Conservation (phyloP, 2,888 invertebrate species). For the Amblyjoppa fuscipennis region DNA sequence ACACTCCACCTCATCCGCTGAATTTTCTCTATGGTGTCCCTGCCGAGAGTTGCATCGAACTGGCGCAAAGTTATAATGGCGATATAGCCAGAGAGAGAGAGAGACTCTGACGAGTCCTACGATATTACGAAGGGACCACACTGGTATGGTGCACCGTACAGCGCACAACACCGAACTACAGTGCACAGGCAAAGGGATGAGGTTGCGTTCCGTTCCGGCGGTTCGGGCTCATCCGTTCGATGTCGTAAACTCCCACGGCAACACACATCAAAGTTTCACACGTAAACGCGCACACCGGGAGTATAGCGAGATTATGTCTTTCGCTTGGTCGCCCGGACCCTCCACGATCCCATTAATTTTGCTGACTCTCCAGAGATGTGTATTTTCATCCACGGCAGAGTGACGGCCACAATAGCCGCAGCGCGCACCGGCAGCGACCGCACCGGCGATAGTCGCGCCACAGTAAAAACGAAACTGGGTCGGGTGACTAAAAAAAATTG, state of each 20-base stretch:
- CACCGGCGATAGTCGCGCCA: too few relatives aligned
- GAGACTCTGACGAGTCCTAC: slow-evolving; percentile 25
- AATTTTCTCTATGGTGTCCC: neutral
- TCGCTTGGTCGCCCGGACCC: slow-evolving; percentile 18
- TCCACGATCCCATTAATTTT: slow-evolving; percentile 56
- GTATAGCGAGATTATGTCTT: slow-evolving; percentile 56
- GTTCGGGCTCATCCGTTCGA: slow-evolving; percentile 56
- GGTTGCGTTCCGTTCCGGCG: slow-evolving; percentile 28
- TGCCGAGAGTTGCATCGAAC: slow-evolving; percentile 46
- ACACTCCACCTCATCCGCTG: neutral
- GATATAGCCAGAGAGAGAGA: slow-evolving; percentile 50
- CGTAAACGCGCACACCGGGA: neutral
- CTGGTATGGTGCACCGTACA: neutral
- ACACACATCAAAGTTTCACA: slow-evolving; percentile 10
- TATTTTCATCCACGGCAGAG: slow-evolving; percentile 33
- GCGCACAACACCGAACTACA: neutral
- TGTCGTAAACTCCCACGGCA: slow-evolving; percentile 57
- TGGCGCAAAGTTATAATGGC: slow-evolving; percentile 61
- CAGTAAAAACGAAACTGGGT: neutral
- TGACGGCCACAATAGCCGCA: slow-evolving; percentile 19
- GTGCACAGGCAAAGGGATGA: slow-evolving; percentile 36
- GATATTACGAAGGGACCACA: slow-evolving; percentile 19
- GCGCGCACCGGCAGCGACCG: neutral
- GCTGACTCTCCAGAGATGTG: slow-evolving; percentile 56
- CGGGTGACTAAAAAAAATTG: neutral